Conservation (phyloP, 2,888 invertebrate genomes). For the Xestoiulus laeticollis region DNA sequence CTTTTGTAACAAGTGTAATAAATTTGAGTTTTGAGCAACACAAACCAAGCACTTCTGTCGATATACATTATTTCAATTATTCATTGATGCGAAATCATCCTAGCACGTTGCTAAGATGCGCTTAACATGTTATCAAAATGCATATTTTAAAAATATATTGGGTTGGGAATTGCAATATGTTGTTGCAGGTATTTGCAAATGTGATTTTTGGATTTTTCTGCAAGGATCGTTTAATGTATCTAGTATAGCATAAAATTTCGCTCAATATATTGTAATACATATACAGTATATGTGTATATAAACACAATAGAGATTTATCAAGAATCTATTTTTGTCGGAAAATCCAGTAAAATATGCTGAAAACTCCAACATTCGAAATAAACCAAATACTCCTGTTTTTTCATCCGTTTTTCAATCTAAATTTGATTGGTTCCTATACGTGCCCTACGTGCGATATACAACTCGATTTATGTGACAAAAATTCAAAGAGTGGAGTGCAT, state of each 20-base stretch:
- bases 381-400: background rate
- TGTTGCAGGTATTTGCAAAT: too few species aligned
- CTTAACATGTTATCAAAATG: too few species aligned
- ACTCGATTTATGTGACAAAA: background rate
- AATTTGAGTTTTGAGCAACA: background rate
- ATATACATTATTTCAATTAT: background rate
- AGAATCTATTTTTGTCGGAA: background rate
- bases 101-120: too few species aligned
- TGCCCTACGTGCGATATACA: background rate
- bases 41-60: background rate
- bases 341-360: background rate
- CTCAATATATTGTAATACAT: too few species aligned
- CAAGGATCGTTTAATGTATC: too few species aligned
- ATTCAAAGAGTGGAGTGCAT: background rate
- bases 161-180: too few species aligned
- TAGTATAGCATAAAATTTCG: too few species aligned
- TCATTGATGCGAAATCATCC: background rate
- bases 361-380: background rate
- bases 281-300: too few species aligned
- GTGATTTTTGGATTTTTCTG: too few species aligned
- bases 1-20: too few species aligned
- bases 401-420: background rate
- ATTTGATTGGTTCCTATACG: background rate
- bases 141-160: too few species aligned
- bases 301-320: too few species aligned